These are phyloP conservation scores for Gastrophysa polygoni DNA, from an alignment of 2,888 invertebrate species.

Conservation along the genomic window DNA sequence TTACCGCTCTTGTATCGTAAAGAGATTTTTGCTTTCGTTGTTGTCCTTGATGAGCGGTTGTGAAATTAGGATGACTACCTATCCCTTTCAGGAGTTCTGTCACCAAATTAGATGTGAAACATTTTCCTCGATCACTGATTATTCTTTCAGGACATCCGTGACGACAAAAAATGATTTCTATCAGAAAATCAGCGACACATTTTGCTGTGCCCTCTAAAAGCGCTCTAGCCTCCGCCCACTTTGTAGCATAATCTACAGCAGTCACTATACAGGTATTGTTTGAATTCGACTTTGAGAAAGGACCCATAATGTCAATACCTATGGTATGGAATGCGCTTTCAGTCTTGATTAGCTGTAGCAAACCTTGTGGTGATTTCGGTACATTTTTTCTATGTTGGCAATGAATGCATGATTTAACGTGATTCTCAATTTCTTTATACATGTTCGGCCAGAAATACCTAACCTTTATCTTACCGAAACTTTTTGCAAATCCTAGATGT, in stretches of 20 bases:
- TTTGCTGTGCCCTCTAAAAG: not conserved
- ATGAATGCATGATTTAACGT: conserved; percentile 1
- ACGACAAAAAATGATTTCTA: conserved; percentile 1
- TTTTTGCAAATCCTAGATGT: conserved; percentile 4
- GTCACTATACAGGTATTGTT: conserved; percentile 5
- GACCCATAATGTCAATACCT: conserved; percentile 6
- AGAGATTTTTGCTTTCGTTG: not conserved
- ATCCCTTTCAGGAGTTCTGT: not conserved
- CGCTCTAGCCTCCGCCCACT: not conserved
- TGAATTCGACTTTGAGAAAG: not conserved
- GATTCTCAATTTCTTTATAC: conserved; percentile 1
- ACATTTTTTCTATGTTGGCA: conserved; percentile 5
- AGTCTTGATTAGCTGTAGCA: not conserved
- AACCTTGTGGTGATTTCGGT: conserved; percentile 1
- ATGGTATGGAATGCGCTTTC: not conserved
- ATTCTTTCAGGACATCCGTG: conserved; percentile 4
- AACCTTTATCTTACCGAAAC: not conserved
- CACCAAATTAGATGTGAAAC: not conserved
- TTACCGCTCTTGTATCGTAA: not conserved
- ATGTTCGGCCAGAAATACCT: conserved; percentile 3
- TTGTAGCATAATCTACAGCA: conserved; percentile 1
- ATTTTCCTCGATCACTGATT: not conserved
- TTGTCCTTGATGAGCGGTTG: not conserved
- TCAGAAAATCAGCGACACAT: conserved; percentile 2
- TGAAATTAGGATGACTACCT: not conserved